Conservation (phyloP, 2,113 vertebrate species). For the Petromus typicus region DNA sequence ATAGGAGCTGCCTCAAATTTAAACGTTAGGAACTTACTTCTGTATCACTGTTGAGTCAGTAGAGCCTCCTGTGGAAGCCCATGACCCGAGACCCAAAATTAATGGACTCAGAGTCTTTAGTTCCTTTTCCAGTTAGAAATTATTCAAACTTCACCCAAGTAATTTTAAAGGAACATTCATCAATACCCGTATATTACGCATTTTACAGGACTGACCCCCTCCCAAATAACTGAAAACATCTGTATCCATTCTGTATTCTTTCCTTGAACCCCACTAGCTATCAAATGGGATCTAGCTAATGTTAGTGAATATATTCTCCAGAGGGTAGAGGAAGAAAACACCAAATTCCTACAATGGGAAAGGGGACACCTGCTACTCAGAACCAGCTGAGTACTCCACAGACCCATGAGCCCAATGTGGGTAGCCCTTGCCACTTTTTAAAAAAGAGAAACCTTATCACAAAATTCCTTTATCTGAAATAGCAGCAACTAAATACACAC, state of each 20-base stretch:
- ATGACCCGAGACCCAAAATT: slow-evolving; percentile 24
- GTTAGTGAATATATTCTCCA: not conserved
- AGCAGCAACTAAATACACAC: not conserved
- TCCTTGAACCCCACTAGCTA: slow-evolving; percentile 1
- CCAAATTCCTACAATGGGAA: not conserved
- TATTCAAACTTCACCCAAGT: not conserved
- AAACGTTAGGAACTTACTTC: not conserved
- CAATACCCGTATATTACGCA: not conserved
- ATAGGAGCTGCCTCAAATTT: not conserved
- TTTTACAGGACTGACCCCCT: not conserved
- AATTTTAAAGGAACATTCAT: not conserved
- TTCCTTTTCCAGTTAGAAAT: slow-evolving; percentile 49
- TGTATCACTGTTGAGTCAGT: not conserved
- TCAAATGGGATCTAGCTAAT: not conserved
- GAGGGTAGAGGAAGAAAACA: not conserved
- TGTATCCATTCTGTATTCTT: not conserved
- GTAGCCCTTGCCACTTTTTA: not conserved
- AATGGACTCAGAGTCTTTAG: not conserved
- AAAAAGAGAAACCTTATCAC: not conserved
- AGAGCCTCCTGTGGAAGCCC: not conserved
- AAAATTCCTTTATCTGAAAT: slow-evolving; percentile 26
- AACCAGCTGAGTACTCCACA: not conserved
- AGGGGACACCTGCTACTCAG: not conserved
- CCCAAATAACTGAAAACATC: not conserved
- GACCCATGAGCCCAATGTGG: not conserved